Conservation (phyloP, 1,140 invertebrate genomes). For the Nebria ingens region DNA sequence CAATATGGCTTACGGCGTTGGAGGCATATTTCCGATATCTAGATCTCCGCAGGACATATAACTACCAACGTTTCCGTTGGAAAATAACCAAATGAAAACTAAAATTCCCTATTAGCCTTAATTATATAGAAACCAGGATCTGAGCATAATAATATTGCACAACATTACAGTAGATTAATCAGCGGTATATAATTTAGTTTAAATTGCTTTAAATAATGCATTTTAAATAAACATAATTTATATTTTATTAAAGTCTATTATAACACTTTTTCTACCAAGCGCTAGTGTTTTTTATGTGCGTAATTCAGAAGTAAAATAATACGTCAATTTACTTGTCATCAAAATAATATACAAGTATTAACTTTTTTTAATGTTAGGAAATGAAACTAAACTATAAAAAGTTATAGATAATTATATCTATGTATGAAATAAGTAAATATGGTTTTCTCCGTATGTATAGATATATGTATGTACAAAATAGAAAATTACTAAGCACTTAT, state of each 20-base stretch:
- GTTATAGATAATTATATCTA: too few relatives aligned
- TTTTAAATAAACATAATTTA: background rate
- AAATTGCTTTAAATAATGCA: background rate
- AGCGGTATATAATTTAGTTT: too few relatives aligned
- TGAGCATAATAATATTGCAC: too few relatives aligned
- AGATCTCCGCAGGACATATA: too few relatives aligned
- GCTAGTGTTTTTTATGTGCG: background rate
- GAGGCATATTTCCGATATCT: too few relatives aligned
- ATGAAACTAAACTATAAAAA: background rate
- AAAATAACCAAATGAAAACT: too few relatives aligned
- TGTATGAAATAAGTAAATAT: background rate
- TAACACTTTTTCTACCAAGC: background rate
- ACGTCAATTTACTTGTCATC: conserved; percentile 4
- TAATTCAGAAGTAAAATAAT: conserved; percentile 1
- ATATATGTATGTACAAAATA: background rate
- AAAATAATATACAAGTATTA: conserved; percentile 5
- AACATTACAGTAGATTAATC: too few relatives aligned
- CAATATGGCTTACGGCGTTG: too few relatives aligned
- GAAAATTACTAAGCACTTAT: background rate
- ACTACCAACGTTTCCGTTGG: too few relatives aligned
- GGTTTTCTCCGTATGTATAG: background rate
- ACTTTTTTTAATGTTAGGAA: background rate
- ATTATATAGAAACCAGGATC: too few relatives aligned
- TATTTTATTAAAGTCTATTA: background rate
- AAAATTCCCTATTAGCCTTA: too few relatives aligned